phyloP scores from a whole-genome alignment of 2,113 vertebrate species.

The Andinoacara biseriatus region DNA sequence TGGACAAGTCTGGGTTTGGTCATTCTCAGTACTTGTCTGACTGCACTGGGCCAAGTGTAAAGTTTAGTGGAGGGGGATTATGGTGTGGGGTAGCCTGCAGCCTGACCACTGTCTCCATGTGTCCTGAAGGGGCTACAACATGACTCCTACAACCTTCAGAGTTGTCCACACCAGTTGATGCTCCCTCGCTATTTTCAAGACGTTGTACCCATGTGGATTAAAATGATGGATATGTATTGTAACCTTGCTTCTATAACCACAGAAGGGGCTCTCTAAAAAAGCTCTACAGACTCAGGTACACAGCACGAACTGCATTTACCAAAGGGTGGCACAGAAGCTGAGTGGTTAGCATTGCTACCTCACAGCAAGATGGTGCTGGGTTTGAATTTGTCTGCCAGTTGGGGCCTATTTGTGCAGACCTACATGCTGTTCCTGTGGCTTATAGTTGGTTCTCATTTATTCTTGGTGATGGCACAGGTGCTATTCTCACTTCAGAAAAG shows the following conservation, averaged over 20 bases:
- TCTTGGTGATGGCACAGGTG: not conserved
- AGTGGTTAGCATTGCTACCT: slow-evolving; percentile 29
- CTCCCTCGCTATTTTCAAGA: slow-evolving; percentile 9
- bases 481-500: slow-evolving; percentile 1
- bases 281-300: slow-evolving; percentile 17
- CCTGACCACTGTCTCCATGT: not conserved
- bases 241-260: slow-evolving; percentile 4
- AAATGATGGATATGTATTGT: slow-evolving; percentile 14
- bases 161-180: not conserved
- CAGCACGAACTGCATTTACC: slow-evolving; percentile 11
- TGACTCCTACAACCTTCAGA: slow-evolving; percentile 9
- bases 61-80: too few species aligned
- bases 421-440: not conserved
- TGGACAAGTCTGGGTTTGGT: too few species aligned
- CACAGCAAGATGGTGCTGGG: not conserved
- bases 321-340: slow-evolving; percentile 22
- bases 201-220: not conserved
- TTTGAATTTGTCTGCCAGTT: slow-evolving; percentile 32
- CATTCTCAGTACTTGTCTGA: too few species aligned
- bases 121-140: not conserved
- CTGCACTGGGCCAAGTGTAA: too few species aligned
- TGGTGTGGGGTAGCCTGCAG: too few species aligned
- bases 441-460: not conserved
- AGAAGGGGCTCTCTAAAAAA: slow-evolving; percentile 30
- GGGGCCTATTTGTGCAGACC: slow-evolving; percentile 14